These are phyloP conservation scores for Lophius piscatorius DNA, from an alignment of 2,113 vertebrate genomes.

Conservation along the genomic window DNA sequence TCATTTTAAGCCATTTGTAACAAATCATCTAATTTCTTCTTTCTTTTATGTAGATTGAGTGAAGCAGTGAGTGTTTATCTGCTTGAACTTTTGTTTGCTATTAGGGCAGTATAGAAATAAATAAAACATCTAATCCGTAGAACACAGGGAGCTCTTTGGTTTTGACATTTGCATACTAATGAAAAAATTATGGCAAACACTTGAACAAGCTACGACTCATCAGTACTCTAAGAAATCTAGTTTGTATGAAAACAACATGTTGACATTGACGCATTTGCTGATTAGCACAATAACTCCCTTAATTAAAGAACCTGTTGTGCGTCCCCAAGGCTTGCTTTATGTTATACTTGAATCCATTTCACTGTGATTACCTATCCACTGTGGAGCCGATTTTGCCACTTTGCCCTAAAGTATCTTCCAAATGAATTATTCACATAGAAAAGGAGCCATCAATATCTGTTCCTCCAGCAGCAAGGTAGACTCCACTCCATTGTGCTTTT, in stretches of 20 bases:
- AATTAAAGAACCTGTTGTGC: conserved; percentile 4
- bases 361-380: background rate
- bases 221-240: background rate
- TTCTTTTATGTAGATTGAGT: too few species aligned
- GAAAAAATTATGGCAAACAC: conserved; percentile 10
- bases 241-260: conserved; percentile 4
- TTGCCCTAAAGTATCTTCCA: background rate
- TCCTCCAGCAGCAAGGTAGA: background rate
- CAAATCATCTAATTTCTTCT: too few species aligned
- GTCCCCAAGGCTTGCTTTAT: conserved; percentile 10
- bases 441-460: background rate
- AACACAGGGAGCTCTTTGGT: background rate
- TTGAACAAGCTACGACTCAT: background rate
- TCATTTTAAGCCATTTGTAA: too few species aligned
- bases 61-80: too few species aligned
- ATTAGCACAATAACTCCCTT: conserved; percentile 8
- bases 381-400: background rate
- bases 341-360: background rate
- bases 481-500: too few species aligned
- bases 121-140: background rate
- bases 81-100: background rate
- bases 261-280: background rate
- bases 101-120: background rate
- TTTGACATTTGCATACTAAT: conserved; percentile 22
- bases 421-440: background rate